Evolutionary conservation across 1,140 invertebrate species (phyloP), one percentile per base, ranked within the genome.

Genomic region (Drosophila azteca): DNA sequence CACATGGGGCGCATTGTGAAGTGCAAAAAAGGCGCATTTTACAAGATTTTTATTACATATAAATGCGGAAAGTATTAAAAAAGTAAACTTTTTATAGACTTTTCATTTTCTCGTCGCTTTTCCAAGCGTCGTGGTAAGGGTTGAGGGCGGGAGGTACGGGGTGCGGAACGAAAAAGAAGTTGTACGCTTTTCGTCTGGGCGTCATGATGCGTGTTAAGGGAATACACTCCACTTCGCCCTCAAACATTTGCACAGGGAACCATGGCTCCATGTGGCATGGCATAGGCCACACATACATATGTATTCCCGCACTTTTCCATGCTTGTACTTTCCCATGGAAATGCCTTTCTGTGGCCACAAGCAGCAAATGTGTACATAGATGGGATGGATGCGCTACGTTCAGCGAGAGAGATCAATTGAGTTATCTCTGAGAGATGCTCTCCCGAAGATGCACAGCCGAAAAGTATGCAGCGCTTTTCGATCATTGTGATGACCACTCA

Each of bases 31-130:
- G 83, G 83, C 79, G 83, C 84, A 88, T 89, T 88, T 88, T 89
- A 88, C 84, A 88, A 88, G 83, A 88, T 88, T 88, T 88, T 88
- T 88, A 89, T 89, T 88, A 83, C 76, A 79, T 87, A 88, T 87
- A 82, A 83, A 87, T 87, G 83, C 52, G 75, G 77, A 88, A 87
- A 88, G 83, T 87, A 87, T 87, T 87, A 87, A 88, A 87, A 87
- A 87, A 87, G 83, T 87, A 77, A 88, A 87, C 83, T 87, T 87
- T 85, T 87, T 81, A 87, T 87, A 87, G 82, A 87, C 82, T 82
- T 88, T 79, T 82, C 82, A 82, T 87, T 87, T 70, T 71, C 60
- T 46, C 54, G 24, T 46, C 41, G 59, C 49, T 43, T 58, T 13
- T 41, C 13, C 20, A 7, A 15, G 31, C 35, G n/a, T 46, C 6